Evolutionary conservation across 2,797 vertebrate genomes (phyloP).

Genomic region (Microctenopoma lineatum): DNA sequence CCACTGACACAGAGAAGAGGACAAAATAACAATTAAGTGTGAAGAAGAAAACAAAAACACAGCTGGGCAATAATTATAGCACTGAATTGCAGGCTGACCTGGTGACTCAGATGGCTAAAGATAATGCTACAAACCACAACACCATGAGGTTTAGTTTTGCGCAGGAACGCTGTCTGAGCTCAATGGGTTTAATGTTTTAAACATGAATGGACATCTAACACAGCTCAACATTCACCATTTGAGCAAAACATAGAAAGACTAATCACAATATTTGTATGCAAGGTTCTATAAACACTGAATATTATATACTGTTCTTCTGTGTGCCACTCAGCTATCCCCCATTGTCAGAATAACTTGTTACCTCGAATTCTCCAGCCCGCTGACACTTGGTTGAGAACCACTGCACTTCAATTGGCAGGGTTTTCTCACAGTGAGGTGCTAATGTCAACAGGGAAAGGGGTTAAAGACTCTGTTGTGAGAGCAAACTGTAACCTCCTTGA

Average conservation of each 20-base stretch:
- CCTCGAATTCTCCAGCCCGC: background rate
- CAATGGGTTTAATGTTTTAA: background rate
- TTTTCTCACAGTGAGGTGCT: slow-evolving; percentile 44
- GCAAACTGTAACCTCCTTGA: slow-evolving; percentile 15
- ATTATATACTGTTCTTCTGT: background rate
- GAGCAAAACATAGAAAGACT: background rate
- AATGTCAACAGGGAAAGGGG: slow-evolving; percentile 58
- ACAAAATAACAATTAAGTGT: background rate
- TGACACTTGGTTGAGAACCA: slow-evolving; percentile 38
- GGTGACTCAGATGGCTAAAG: slow-evolving; percentile 54
- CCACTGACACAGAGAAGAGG: background rate
- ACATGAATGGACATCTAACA: background rate
- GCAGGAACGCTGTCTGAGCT: slow-evolving; percentile 20
- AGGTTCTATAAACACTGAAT: background rate
- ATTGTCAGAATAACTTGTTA: background rate
- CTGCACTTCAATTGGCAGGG: slow-evolving; percentile 53
- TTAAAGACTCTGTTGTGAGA: slow-evolving; percentile 22
- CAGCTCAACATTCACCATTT: background rate
- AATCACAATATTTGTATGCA: background rate
- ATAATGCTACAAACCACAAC: slow-evolving; percentile 27
- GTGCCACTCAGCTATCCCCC: background rate
- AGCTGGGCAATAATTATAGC: slow-evolving; percentile 56
- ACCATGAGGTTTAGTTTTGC: slow-evolving; percentile 12
- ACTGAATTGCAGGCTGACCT: slow-evolving; percentile 23
- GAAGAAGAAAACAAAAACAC: background rate